Evolutionary conservation across 35 echinoderm and acorn worm species (phyloP), one percentile per base, ranked within the genome.

Genomic region (Eucidaris tribuloides): DNA sequence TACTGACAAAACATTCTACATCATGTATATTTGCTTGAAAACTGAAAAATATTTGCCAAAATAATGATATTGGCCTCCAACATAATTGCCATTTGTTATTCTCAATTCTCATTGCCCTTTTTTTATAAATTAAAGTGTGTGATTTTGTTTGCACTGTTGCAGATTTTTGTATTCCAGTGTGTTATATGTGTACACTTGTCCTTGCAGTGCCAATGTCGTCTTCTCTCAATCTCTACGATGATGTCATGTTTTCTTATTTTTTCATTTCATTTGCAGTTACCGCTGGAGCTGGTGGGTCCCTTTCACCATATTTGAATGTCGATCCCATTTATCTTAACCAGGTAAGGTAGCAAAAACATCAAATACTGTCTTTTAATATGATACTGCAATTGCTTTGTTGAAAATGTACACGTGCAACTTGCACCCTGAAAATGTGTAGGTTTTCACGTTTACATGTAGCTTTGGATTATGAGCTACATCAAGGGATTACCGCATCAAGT

Each of bases 301-400:
- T 97, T 46, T 97, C 94, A 39, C 94, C 94, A 22, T 97, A 89
- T 44, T 87, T 97, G 42, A 97, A 97, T 76, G 86, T 97, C 33
- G 94, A 97, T 49, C 94, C 94, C 11, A 86, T 81, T 41, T 97
- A 92, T 79, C 80, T 97, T 20, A 97, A 97, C 83, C 81, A 84
- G 81, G 94, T 97, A 45, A 81, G 81, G 84, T 24, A 2, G 23
- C 62, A 64, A 64, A 29, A 4, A 32, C 33, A 3, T 3, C 3
- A 63, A 17, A 2, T 35, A 65, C 4, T 35, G 17, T 6, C n/a
- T 9, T 3, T 48, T 49, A 11, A 17, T 49, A 55, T 9, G 37
- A 7, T 22, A 6, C 58, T 28, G 48, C 9, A 15, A 6, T 81
- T 81, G 18, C 28, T 4, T 19, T 82, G 33, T 64, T 19, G 2